Base-by-base conservation (phyloP, 37 sponge, comb jelly and placozoan genomes). In the Agelas oroides region DNA sequence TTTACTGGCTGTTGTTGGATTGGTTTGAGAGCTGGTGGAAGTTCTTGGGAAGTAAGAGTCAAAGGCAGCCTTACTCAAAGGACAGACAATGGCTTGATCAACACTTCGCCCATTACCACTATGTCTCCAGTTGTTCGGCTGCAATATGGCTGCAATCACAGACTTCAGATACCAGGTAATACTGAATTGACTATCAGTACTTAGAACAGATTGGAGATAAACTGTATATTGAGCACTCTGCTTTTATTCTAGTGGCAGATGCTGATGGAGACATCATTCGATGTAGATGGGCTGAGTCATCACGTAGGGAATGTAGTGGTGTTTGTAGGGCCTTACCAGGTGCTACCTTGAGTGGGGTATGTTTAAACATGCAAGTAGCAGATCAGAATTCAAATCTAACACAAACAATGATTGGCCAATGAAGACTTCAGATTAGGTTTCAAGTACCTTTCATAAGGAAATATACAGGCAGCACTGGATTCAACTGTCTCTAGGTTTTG, bases 1-100 rank as follows among this genome's bases (percentile, higher is more conserved):
- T n/a, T n/a, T n/a, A n/a, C n/a, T n/a, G n/a, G n/a, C n/a, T 84
- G 77, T 53, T 84, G 85, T 73, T 84, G 85, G 85, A 84, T 84
- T 65, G 1, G 37, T 30, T 56, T 74, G 18, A n/a, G 18, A 8
- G 3, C 13, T 72, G 83, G 74, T 36, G 83, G 64, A 18, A 31
- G 54, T 5, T 32, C n/a, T 46, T 84, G 85, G 85, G 67, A 65
- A 24, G 57, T 84, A 1, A 28, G 68, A 55, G 77, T 76, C 34
- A 75, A 52, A 54, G 76, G 76, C 31, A 53, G 65, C 59, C 34
- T 84, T 1, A 25, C 68, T 21, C 21, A 16, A 32, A 65, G 85
- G 52, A 0, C 68, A 46, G 88, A 88, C 60, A 86, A 41, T 56
- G 88, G 88, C 27, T 24, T 19, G 52, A 60, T 88, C 33, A 89